A percentile compares a stretch with the other conserved stretches of the same genome.
These are phyloP conservation scores for Sminthurides bifidus DNA, from an alignment of 1,140 invertebrate genomes.

Conservation along the genomic window DNA sequence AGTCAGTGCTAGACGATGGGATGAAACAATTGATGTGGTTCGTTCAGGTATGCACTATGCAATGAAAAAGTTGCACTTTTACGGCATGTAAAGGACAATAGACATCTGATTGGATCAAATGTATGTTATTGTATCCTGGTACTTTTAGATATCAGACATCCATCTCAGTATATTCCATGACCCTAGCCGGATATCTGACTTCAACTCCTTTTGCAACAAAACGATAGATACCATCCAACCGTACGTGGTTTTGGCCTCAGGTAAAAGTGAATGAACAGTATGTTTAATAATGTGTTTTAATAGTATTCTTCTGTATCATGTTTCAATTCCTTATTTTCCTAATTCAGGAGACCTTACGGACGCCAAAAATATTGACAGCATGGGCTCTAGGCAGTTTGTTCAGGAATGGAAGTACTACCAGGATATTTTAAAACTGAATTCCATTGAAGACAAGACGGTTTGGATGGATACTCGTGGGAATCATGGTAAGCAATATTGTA, in stretches of 20 bases:
- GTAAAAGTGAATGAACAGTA: too few relatives aligned
- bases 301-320: neutral
- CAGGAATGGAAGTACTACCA: constrained; percentile 76
- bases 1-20: constrained; percentile 42
- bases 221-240: constrained; percentile 65
- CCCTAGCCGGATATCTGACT: constrained; percentile 55
- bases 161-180: constrained; percentile 80
- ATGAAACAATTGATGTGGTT: constrained; percentile 57
- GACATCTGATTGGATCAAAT: constrained; percentile 7
- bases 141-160: constrained; percentile 67
- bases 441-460: constrained; percentile 53
- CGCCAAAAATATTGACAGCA: constrained; percentile 63
- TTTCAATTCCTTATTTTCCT: neutral
- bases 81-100: neutral
- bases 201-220: constrained; percentile 65
- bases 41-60: constrained; percentile 49
- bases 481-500: constrained; percentile 75
- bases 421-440: constrained; percentile 54
- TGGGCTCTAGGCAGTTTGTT: constrained; percentile 68
- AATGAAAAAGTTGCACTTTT: neutral
- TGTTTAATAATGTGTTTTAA: constrained; percentile 8
- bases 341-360: constrained; percentile 74
- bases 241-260: constrained; percentile 65
- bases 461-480: constrained; percentile 91
- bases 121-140: constrained; percentile 25